Evolutionary conservation across 2,113 vertebrate genomes (phyloP).

Genomic region (Melanostigma gelatinosum): DNA sequence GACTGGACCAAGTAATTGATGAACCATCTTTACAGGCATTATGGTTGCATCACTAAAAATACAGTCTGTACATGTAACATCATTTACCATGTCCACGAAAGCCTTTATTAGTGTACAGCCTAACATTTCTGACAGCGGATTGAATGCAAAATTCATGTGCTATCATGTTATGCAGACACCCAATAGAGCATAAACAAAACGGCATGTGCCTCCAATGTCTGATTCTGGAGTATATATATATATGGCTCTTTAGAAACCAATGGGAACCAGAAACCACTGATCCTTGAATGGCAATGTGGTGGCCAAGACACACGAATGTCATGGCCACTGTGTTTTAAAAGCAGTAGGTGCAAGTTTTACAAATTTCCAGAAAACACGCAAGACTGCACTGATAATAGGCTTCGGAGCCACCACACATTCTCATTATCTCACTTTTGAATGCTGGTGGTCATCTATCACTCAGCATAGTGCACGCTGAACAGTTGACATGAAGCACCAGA

Average conservation of each 20-base stretch:
- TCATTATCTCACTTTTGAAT: not conserved
- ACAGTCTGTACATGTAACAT: not conserved
- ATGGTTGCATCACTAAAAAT: not conserved
- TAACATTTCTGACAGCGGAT: not conserved
- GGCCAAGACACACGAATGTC: constrained; percentile 4
- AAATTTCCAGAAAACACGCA: not conserved
- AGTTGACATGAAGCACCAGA: not conserved
- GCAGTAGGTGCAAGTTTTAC: not conserved
- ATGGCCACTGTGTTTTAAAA: constrained; percentile 9
- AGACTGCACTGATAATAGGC: not conserved
- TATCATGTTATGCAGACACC: not conserved
- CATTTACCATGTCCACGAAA: not conserved
- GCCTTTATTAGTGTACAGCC: not conserved
- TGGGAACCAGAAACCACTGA: not conserved
- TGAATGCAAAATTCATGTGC: not conserved
- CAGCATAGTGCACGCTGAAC: not conserved
- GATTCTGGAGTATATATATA: not conserved
- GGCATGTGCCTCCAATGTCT: not conserved
- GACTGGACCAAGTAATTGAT: not conserved
- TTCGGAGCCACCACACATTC: not conserved
- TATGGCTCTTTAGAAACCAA: constrained; percentile 1
- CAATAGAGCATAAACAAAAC: not conserved
- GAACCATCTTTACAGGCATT: not conserved
- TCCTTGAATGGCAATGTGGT: not conserved
- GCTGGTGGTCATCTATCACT: not conserved